Percentiles rank a stretch among this genome's conserved stretches.
These are phyloP conservation scores for Onychostoma macrolepis DNA, from an alignment of 2,113 vertebrate genomes.

Conservation along the genomic window DNA sequence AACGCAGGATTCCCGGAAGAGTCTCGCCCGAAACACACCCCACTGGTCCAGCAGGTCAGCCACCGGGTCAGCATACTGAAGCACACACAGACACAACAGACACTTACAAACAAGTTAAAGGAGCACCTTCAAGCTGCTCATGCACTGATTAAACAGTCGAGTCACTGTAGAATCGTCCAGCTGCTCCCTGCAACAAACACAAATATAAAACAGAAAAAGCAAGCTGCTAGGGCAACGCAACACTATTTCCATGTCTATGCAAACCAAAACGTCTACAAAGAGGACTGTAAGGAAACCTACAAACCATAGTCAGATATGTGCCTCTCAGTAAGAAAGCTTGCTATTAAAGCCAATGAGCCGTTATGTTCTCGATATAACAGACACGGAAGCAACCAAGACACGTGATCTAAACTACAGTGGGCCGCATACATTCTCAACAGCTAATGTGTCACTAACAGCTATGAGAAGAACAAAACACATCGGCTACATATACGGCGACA, in stretches of 20 bases:
- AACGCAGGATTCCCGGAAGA: constrained; percentile 97
- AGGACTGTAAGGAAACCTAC: constrained; percentile 9
- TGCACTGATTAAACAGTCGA: not conserved
- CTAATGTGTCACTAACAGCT: constrained; percentile 42
- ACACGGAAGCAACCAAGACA: constrained; percentile 31
- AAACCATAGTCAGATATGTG: constrained; percentile 15
- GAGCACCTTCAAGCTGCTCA: not conserved
- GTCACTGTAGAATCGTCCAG: not conserved
- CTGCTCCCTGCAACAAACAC: constrained; percentile 14
- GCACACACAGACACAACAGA: constrained; percentile 14
- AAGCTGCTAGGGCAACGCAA: constrained; percentile 12
- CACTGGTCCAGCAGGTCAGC: constrained; percentile 97
- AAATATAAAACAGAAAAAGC: not conserved
- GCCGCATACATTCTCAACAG: constrained; percentile 17
- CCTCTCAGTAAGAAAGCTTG: constrained; percentile 12
- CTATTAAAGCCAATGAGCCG: constrained; percentile 27
- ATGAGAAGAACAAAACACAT: constrained; percentile 27
- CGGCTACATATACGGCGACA: constrained; percentile 38
- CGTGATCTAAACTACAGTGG: constrained; percentile 34
- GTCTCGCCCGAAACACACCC: constrained; percentile 94
- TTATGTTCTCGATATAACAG: constrained; percentile 10
- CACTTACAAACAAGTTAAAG: not conserved
- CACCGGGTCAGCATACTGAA: constrained; percentile 96
- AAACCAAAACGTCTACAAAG: not conserved
- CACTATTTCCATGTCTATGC: constrained; percentile 7